phyloP scores from a whole-genome alignment of 1,140 invertebrate genomes.

The Diachasmimorpha longicaudata region DNA sequence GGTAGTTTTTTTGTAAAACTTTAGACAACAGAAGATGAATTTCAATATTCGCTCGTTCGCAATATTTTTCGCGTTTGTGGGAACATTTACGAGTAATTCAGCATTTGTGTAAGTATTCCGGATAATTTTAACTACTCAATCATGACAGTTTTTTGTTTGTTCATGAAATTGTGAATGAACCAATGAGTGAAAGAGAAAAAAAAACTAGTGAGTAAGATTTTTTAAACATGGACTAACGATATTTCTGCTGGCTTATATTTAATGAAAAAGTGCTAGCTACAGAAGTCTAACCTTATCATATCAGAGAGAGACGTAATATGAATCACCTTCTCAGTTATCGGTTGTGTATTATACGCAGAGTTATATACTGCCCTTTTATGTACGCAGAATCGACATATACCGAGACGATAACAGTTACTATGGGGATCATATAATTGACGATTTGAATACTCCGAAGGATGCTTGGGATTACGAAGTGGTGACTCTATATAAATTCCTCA shows the following conservation, averaged over 20 bases:
- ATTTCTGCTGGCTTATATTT: background rate
- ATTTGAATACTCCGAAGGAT: background rate
- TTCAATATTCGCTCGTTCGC: background rate
- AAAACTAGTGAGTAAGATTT: background rate
- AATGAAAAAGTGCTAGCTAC: background rate
- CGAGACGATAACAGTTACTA: background rate
- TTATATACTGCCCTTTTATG: constrained; percentile 6
- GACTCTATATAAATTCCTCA: constrained; percentile 40
- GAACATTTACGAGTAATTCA: background rate
- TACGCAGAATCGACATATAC: constrained; percentile 21
- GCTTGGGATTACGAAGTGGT: constrained; percentile 33
- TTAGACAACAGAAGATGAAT: background rate
- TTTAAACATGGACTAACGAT: background rate
- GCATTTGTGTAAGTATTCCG: background rate
- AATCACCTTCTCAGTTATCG: background rate
- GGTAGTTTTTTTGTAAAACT: background rate
- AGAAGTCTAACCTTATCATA: background rate
- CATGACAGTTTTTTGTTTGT: too few relatives aligned
- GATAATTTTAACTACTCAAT: too few relatives aligned
- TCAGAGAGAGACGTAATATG: background rate
- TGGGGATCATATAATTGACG: background rate
- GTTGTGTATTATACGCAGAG: background rate
- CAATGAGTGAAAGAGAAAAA: background rate
- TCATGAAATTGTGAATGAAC: background rate
- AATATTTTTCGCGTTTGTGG: background rate